Evolutionary conservation across 2,888 invertebrate species (phyloP), one percentile per base, ranked within the genome.

Genomic region (Augochlorella aurata): DNA sequence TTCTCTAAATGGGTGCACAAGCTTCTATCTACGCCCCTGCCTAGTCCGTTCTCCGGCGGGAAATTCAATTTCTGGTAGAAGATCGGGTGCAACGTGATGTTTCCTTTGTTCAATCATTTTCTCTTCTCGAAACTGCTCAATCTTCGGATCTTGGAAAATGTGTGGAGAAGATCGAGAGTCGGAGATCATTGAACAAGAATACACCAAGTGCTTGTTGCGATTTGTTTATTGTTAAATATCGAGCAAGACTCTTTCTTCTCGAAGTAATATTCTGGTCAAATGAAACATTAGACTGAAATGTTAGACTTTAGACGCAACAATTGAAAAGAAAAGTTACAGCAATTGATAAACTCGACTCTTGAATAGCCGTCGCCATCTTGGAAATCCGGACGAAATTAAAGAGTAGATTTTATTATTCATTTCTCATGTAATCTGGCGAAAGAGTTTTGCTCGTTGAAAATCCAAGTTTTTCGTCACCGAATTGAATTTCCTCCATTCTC

Each of bases 1-100:
- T 24, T 18, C 78, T 63, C 45, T 68, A 77, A 77, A 65, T 21
- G 21, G 5, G 61, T 68, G 68, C 72, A 52, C 14, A 68, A 63
- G 72, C 0, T 44, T 78, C 63, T 78, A 78, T 44, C 72, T 78
- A 52, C 52, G 24, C 49, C 7, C 38, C 18, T 47, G 16, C 16
- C 29, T 14, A 29, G 24, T 29, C 18, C 44, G 24, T 49, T 68
- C 66, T 79, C 73, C 12, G 61, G 67, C 61, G 54, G 52, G 44
- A 63, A 29, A n/a, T 47, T 21, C 29, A 24, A 18, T n/a, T 9
- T 44, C 44, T 8, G 18, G 18, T 16, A 0, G 9, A 21, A 21
- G 14, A 29, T 2, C 8, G 18, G 7, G 18, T 18, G 1, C 14
- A 16, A 49, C 49, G 16, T 16, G 16, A 16, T 49, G 16, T 49